Evolutionary conservation across 2,888 invertebrate genomes (phyloP).

Genomic region (Ophioninae sp.): DNA sequence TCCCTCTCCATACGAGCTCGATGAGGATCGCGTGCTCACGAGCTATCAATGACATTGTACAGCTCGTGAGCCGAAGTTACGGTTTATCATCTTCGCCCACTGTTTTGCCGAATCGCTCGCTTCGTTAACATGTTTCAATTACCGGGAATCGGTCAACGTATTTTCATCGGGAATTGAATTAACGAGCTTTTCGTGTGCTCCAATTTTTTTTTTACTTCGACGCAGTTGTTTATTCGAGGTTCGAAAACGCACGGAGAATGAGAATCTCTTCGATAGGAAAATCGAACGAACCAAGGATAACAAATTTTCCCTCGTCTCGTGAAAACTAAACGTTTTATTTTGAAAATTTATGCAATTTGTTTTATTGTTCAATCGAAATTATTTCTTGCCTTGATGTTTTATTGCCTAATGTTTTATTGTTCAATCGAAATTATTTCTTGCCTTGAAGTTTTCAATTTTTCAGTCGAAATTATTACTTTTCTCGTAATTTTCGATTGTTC

Average conservation of each 20-base stretch:
- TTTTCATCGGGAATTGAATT: background rate
- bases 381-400: no score
- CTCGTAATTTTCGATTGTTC: no score
- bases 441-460: no score
- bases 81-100: constrained; percentile 49
- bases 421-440: no score
- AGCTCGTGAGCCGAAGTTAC: constrained; percentile 11
- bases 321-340: no score
- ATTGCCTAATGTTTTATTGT: no score
- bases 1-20: background rate
- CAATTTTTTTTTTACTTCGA: constrained; percentile 15
- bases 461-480: no score
- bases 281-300: no score
- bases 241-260: no score
- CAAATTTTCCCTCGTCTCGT: background rate
- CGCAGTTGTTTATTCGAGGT: constrained; percentile 52
- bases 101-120: constrained; percentile 63
- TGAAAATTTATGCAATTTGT: no score
- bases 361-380: no score
- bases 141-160: constrained; percentile 60
- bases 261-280: no score
- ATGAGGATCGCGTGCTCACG: constrained; percentile 71
- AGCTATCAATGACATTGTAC: constrained; percentile 70
- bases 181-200: background rate
- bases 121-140: constrained; percentile 64